These are phyloP conservation scores for Pelochelys cantorii DNA, from an alignment of 2,797 vertebrate species.

Conservation along the genomic window DNA sequence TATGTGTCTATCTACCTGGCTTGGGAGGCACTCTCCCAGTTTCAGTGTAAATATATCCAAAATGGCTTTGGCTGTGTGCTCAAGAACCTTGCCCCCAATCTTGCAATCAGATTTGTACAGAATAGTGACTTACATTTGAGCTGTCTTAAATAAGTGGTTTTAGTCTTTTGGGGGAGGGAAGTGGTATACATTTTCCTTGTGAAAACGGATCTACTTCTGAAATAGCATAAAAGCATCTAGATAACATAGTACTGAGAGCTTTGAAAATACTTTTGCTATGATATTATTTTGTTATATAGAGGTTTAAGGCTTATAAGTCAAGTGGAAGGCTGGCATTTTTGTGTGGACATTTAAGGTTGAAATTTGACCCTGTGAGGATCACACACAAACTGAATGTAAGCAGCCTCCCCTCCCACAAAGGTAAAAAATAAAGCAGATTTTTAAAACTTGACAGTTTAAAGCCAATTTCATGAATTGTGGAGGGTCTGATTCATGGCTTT, in stretches of 20 bases:
- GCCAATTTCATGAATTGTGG: not conserved
- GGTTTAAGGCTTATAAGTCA: not conserved
- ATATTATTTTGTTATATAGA: not conserved
- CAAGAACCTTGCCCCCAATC: not conserved
- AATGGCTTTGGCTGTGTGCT: not conserved
- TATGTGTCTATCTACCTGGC: not conserved
- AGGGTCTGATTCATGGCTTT: not conserved
- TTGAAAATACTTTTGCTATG: not conserved
- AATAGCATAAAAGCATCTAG: not conserved
- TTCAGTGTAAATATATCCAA: not conserved
- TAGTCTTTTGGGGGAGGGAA: not conserved
- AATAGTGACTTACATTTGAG: not conserved
- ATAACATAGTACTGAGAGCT: not conserved
- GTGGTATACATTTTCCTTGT: not conserved
- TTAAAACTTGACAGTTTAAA: not conserved
- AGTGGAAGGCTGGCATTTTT: not conserved
- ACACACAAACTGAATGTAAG: not conserved
- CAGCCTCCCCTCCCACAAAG: not conserved
- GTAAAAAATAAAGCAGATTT: not conserved
- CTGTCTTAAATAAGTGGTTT: not conserved
- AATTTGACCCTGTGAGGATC: not conserved
- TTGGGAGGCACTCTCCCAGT: not conserved
- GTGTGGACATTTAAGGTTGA: not conserved
- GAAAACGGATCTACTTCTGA: not conserved
- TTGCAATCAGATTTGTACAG: not conserved